phyloP scores from a whole-genome alignment of 2,888 invertebrate species.

The Buathra laborator region DNA sequence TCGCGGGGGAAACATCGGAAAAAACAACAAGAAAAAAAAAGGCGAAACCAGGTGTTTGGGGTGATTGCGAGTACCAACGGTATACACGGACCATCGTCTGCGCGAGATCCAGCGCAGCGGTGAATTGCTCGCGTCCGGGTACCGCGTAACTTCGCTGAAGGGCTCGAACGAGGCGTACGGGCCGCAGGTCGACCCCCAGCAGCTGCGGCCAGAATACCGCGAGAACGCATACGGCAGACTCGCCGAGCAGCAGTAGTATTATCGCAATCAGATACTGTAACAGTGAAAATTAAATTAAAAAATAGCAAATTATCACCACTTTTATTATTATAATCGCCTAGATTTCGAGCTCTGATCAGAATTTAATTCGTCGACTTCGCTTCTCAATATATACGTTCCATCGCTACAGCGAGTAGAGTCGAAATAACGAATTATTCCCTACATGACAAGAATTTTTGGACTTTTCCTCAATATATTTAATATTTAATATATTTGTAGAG shows the following conservation, averaged over 20 bases:
- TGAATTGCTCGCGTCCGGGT: constrained; percentile 91
- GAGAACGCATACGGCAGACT: constrained; percentile 90
- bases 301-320: too few species aligned
- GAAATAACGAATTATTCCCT: background rate
- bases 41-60: constrained; percentile 4
- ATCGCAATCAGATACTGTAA: constrained; percentile 91
- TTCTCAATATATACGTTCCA: too few species aligned
- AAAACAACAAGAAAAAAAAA: too few species aligned
- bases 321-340: too few species aligned
- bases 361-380: too few species aligned
- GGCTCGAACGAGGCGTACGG: constrained; percentile 89
- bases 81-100: constrained; percentile 86
- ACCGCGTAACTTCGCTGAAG: constrained; percentile 92
- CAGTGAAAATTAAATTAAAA: constrained; percentile 56
- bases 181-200: constrained; percentile 90
- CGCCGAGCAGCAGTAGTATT: constrained; percentile 89
- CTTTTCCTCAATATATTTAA: too few species aligned
- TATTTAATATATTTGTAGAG: too few species aligned
- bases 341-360: too few species aligned
- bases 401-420: too few species aligned
- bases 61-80: constrained; percentile 4
- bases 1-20: constrained; percentile 25
- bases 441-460: background rate
- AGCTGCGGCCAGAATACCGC: constrained; percentile 93
- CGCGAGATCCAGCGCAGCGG: constrained; percentile 92